phyloP scores from a whole-genome alignment of 2,888 invertebrate genomes.

The Caenorhabditis auriculariae region DNA sequence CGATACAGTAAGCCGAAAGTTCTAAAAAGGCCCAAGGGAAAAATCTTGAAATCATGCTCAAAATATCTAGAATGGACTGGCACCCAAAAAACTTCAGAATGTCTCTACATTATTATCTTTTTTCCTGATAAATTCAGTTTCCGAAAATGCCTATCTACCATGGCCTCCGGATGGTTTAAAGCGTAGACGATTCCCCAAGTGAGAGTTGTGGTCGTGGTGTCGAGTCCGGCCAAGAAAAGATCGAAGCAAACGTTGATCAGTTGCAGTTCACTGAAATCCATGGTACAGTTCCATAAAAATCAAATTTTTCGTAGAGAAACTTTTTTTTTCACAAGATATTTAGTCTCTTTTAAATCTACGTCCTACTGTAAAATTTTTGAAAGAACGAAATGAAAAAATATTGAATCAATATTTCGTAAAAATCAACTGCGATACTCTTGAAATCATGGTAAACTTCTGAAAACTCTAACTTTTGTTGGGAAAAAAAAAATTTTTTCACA shows the following conservation, averaged over 20 bases:
- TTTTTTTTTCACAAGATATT: conserved; percentile 9
- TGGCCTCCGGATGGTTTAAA: conserved; percentile 4
- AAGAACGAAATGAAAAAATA: no score
- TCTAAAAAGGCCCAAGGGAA: no score
- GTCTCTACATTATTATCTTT: background rate
- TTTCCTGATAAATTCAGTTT: background rate
- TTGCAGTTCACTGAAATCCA: conserved; percentile 10
- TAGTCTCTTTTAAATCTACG: no score
- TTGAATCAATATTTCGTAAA: no score
- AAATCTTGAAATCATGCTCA: no score
- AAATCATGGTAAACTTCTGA: no score
- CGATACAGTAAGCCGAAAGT: no score
- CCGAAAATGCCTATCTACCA: background rate
- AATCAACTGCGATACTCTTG: no score
- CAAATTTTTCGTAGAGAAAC: conserved; percentile 8
- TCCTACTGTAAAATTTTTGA: no score
- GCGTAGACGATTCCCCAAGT: conserved; percentile 5
- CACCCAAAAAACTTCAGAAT: background rate
- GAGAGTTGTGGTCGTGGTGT: conserved; percentile 15
- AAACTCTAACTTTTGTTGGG: no score
- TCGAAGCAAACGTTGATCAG: conserved; percentile 16
- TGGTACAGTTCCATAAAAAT: background rate
- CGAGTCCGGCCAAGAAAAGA: conserved; percentile 15
- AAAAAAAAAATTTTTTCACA: no score
- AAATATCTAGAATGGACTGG: background rate